Percentiles rank a stretch among this genome's conserved stretches.
phyloP scores from a whole-genome alignment of 2,888 invertebrate species.

The Epinotia ramella region DNA sequence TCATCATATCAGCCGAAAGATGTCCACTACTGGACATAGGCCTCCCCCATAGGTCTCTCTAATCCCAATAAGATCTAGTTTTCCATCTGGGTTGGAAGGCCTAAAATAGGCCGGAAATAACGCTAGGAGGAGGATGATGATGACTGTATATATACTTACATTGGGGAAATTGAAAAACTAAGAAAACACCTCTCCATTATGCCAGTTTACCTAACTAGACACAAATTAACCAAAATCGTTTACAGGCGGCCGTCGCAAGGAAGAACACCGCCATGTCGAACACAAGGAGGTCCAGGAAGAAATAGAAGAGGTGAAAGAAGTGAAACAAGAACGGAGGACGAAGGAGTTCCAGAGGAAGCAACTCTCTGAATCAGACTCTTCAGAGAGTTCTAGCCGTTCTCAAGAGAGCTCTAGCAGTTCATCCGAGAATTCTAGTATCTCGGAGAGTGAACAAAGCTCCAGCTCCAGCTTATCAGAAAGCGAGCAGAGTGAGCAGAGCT shows the following conservation, averaged over 20 bases:
- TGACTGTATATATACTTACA: too few relatives aligned
- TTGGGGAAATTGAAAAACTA: too few relatives aligned
- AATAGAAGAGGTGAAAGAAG: slow-evolving; percentile 21
- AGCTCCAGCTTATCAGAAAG: slow-evolving; percentile 8
- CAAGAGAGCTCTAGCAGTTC: slow-evolving; percentile 4
- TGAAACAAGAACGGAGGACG: slow-evolving; percentile 21
- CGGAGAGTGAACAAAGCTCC: not conserved
- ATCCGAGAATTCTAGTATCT: not conserved
- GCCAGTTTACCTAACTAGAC: not conserved
- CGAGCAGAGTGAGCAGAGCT: slow-evolving; percentile 7
- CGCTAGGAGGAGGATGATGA: too few relatives aligned
- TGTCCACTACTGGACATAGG: too few relatives aligned
- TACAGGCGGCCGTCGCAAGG: slow-evolving; percentile 30
- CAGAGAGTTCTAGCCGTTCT: not conserved
- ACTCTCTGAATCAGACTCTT: slow-evolving; percentile 8
- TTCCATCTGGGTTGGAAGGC: too few relatives aligned
- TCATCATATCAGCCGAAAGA: too few relatives aligned
- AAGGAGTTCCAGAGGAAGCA: slow-evolving; percentile 14
- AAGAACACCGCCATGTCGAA: slow-evolving; percentile 29
- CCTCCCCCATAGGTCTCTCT: too few relatives aligned
- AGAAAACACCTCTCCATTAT: too few relatives aligned
- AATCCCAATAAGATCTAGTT: too few relatives aligned
- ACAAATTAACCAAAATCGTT: not conserved
- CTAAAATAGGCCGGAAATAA: too few relatives aligned
- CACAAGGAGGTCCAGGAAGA: slow-evolving; percentile 16